Percentiles rank a stretch among this genome's conserved stretches.
phyloP scores from a whole-genome alignment of 37 sponge, comb jelly and placozoan genomes.

The Petrosia ficiformis region DNA sequence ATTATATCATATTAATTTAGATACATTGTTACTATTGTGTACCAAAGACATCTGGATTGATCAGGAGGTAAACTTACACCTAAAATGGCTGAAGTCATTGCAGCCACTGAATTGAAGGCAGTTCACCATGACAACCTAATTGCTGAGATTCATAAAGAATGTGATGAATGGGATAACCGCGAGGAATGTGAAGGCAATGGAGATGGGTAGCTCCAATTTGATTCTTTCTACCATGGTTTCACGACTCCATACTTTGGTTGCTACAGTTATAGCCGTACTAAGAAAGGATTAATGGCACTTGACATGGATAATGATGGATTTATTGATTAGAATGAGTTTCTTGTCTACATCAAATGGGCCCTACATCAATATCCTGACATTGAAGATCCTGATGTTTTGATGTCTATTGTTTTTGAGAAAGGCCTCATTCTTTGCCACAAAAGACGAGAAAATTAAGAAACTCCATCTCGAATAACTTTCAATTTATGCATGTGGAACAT shows the following conservation, averaged over 20 bases:
- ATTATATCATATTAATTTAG: too few species aligned
- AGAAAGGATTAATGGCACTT: constrained; percentile 57
- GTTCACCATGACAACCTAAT: constrained; percentile 52
- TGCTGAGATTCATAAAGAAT: constrained; percentile 44
- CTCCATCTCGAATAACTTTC: not conserved
- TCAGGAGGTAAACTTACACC: constrained; percentile 72
- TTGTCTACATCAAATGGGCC: constrained; percentile 83
- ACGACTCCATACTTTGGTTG: constrained; percentile 90
- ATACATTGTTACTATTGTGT: too few species aligned
- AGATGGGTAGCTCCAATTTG: constrained; percentile 65
- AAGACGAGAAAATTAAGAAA: constrained; percentile 54
- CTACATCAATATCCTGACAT: constrained; percentile 71
- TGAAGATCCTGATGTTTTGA: constrained; percentile 29
- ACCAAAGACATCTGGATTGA: too few species aligned
- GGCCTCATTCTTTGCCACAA: constrained; percentile 85
- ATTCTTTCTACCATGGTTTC: constrained; percentile 83
- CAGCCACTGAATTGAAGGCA: constrained; percentile 8
- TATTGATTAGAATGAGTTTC: constrained; percentile 85
- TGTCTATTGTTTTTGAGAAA: constrained; percentile 66
- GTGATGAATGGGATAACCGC: constrained; percentile 72
- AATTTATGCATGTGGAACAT: not conserved
- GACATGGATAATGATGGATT: constrained; percentile 81
- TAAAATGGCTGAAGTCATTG: constrained; percentile 56
- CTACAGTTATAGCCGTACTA: constrained; percentile 63
- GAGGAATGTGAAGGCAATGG: constrained; percentile 24